These are phyloP conservation scores for Orthosia cruda DNA, from an alignment of 2,888 invertebrate genomes.

Conservation along the genomic window DNA sequence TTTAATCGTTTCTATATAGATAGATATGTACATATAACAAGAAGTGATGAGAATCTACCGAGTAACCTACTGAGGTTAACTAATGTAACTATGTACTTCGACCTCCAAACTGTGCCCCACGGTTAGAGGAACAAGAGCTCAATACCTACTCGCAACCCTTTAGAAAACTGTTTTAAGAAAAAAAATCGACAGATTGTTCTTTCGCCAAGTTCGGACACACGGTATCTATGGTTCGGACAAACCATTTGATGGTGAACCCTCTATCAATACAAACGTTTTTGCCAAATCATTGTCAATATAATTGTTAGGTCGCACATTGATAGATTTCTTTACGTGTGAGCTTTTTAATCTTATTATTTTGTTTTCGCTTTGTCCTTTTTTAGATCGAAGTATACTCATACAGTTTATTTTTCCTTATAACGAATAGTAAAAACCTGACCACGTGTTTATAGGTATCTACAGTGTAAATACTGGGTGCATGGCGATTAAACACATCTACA, in stretches of 20 bases:
- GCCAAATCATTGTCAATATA: conserved; percentile 10
- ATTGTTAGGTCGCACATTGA: conserved; percentile 3
- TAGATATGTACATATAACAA: conserved; percentile 19
- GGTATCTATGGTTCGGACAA: too few relatives aligned
- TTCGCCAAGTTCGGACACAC: conserved; percentile 13
- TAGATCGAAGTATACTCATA: neutral
- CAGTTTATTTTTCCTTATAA: neutral
- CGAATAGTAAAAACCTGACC: neutral
- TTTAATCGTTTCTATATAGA: too few relatives aligned
- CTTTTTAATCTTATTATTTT: neutral
- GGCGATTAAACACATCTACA: conserved; percentile 1
- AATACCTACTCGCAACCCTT: conserved; percentile 2
- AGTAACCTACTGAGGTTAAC: conserved; percentile 2
- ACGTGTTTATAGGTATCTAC: neutral
- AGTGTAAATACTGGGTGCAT: neutral
- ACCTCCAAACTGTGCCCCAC: neutral
- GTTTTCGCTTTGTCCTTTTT: neutral
- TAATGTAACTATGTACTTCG: conserved; percentile 23
- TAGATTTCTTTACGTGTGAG: neutral
- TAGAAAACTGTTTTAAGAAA: conserved; percentile 36
- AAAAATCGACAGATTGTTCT: conserved; percentile 45
- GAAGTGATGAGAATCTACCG: neutral
- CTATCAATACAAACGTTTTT: conserved; percentile 15
- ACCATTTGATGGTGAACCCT: conserved; percentile 22
- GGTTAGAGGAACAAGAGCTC: conserved; percentile 7